A percentile compares a stretch with the other conserved stretches of the same genome.
Evolutionary conservation across 2,113 vertebrate genomes (phyloP).

Genomic region (Prochilodus magdalenae): DNA sequence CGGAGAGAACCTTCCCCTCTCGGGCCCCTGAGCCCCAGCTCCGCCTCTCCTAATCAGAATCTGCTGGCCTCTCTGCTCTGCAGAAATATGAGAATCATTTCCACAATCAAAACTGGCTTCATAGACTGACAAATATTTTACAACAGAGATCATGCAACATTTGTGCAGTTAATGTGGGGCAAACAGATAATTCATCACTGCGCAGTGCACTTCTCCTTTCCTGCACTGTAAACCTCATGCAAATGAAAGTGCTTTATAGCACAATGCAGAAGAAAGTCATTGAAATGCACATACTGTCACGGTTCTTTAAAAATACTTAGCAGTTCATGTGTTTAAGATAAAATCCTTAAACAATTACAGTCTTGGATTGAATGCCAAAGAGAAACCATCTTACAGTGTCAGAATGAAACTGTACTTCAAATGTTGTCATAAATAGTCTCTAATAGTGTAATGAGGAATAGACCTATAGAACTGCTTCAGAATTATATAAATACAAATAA

Average conservation of each 20-base stretch:
- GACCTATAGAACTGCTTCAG: too few relatives aligned
- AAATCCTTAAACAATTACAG: background rate
- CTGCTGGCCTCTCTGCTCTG: conserved; percentile 45
- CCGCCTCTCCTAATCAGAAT: conserved; percentile 51
- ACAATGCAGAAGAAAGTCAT: background rate
- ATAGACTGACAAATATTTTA: conserved; percentile 22
- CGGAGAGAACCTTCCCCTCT: conserved; percentile 53
- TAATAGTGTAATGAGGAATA: too few relatives aligned
- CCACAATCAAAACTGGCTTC: conserved; percentile 30
- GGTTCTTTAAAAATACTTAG: too few relatives aligned
- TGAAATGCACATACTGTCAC: background rate
- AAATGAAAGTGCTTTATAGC: background rate
- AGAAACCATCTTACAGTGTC: too few relatives aligned
- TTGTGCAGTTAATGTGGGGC: background rate
- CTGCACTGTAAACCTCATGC: background rate
- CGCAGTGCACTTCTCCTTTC: background rate
- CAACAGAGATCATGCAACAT: conserved; percentile 12
- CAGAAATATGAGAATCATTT: conserved; percentile 56
- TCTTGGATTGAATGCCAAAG: too few relatives aligned
- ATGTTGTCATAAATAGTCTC: too few relatives aligned
- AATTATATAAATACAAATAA: too few relatives aligned
- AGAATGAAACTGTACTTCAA: too few relatives aligned
- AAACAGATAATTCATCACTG: background rate
- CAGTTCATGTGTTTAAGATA: background rate
- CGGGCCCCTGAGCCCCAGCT: conserved; percentile 29